Evolutionary conservation across 2,888 invertebrate genomes (phyloP).

Genomic region (Nemotelus pantherinus): DNA sequence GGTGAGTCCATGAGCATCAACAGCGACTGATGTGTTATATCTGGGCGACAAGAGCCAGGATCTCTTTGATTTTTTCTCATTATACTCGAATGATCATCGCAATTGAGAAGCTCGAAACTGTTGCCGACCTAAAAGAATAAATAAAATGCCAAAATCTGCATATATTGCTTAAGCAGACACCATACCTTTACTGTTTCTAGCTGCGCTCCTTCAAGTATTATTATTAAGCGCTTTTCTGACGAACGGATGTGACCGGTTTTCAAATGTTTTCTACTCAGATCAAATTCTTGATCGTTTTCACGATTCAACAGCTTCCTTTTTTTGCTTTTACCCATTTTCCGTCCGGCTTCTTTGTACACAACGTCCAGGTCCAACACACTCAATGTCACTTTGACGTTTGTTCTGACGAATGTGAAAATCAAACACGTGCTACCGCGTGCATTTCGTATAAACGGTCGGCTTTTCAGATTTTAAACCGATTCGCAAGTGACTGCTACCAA

Average conservation of each 20-base stretch:
- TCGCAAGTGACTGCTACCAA: conserved; percentile 38
- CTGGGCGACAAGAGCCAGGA: conserved; percentile 90
- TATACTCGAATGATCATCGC: conserved; percentile 89
- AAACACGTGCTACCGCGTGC: background rate
- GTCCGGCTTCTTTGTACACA: background rate
- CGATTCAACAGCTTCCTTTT: conserved; percentile 60
- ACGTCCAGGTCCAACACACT: background rate
- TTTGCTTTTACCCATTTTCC: conserved; percentile 52
- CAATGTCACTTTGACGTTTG: background rate
- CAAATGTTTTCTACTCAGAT: conserved; percentile 80
- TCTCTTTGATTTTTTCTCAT: conserved; percentile 88
- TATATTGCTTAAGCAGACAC: background rate
- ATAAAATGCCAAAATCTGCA: background rate
- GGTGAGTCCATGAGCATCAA: conserved; percentile 98
- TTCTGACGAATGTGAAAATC: background rate
- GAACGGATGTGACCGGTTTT: conserved; percentile 81
- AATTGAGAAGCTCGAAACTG: conserved; percentile 89
- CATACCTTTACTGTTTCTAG: conserved; percentile 94
- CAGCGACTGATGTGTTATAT: conserved; percentile 97
- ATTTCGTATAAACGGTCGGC: conserved; percentile 2
- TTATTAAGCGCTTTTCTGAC: conserved; percentile 89
- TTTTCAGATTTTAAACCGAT: background rate
- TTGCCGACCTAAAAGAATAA: conserved; percentile 76
- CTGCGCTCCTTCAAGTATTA: conserved; percentile 93
- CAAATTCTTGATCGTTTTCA: conserved; percentile 79